Evolutionary conservation across 1,140 invertebrate genomes (phyloP).

Genomic region (Trinorchestia longiramus): DNA sequence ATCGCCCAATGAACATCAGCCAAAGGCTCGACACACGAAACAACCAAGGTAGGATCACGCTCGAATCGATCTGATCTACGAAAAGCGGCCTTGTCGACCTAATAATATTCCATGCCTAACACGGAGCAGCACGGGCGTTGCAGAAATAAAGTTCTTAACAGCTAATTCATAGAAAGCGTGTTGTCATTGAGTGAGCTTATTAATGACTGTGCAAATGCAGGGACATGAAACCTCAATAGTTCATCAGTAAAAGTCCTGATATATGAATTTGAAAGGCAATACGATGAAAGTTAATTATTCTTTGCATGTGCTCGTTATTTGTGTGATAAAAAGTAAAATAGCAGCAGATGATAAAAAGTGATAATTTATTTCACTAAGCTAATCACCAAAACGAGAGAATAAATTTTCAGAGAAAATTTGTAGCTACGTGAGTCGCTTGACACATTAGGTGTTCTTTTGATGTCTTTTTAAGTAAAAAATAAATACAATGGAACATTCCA

Average conservation of each 20-base stretch:
- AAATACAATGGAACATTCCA: no score
- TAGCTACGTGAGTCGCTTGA: no score
- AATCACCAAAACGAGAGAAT: background rate
- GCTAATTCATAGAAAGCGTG: background rate
- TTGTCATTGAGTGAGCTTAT: background rate
- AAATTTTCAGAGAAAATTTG: background rate
- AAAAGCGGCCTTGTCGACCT: background rate
- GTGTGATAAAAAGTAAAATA: no score
- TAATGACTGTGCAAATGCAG: no score
- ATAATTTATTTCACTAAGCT: background rate
- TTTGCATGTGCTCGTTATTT: no score
- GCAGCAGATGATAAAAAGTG: no score
- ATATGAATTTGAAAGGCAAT: no score
- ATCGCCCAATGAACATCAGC: conserved; percentile 17
- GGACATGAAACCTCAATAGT: no score
- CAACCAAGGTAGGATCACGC: background rate
- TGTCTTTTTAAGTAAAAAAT: no score
- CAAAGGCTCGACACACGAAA: background rate
- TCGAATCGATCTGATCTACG: background rate
- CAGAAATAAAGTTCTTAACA: background rate
- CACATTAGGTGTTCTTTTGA: no score
- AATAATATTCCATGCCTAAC: background rate
- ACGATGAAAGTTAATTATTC: no score
- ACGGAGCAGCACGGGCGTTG: background rate
- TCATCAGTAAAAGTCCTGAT: no score